Evolutionary conservation across 2,797 vertebrate species (phyloP), one percentile per base, ranked within the genome.

Genomic region (Eulemur albifrons): DNA sequence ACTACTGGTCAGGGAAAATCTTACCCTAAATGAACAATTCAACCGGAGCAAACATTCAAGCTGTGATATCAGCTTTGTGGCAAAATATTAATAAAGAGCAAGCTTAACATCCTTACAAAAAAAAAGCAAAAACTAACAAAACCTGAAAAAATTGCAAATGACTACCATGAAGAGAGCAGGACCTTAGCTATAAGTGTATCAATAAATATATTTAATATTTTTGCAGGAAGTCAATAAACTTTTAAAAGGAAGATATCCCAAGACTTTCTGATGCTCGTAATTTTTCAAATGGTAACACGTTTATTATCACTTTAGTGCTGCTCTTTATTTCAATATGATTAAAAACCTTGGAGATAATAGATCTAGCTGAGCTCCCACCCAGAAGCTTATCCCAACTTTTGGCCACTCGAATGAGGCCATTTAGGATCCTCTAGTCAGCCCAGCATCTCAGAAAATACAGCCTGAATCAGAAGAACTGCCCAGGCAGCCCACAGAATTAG

Each of bases 221-320:
- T 95, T 86, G 0, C 21, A 97, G 97, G 73, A 97, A 77, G 91
- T 96, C 92, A 97, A 91, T 95, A 82, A 89, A 97, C 87, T 98
- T 97, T 97, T 96, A 95, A 96, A 97, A 98, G 96, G 89, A 98
- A 96, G 70, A 95, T 95, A 98, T 93, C 63, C 88, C 89, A 85
- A 98, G 95, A 96, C 83, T 97, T 98, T 97, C 90, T 97, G 81
- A 97, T 98, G 81, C 94, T 97, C 97, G 75, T 88, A 97, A 97
- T 97, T 98, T 98, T 96, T 98, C 95, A 98, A 98, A 97, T 94
- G 48, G 65, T 94, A 81, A 95, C 96, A 97, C 63, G 96, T 97
- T 98, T 96, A 97, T 97, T 98, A 97, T 63, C 43, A 82, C 50
- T 92, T 88, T 87, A 27, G 17, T 50, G 25, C 54, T 90, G 63